Evolutionary conservation across 2,888 invertebrate species (phyloP), one percentile per base, ranked within the genome.

Genomic region (Loripinus fragilis): DNA sequence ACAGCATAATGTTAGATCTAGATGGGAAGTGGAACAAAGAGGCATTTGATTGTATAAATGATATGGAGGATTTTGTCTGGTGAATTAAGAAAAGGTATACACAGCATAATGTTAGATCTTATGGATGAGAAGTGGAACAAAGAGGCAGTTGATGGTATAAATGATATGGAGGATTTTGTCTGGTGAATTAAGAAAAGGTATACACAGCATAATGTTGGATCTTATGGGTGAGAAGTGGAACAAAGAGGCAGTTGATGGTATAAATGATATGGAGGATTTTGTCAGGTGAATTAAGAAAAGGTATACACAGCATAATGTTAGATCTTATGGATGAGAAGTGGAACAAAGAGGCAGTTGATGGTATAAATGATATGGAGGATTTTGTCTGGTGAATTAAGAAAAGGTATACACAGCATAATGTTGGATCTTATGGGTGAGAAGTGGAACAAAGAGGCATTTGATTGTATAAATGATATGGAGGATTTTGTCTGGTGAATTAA

Each of bases 211-310:
- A n/a, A n/a, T n/a, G n/a, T n/a, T n/a, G n/a, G n/a, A n/a, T n/a
- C n/a, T n/a, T n/a, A n/a, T n/a, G n/a, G n/a, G 17, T 42, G 42
- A 42, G 17, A 50, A 50, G n/a, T 50, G 50, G 50, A 50, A 50
- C 23, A 50, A 50, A 50, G 50, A 50, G n/a, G 50, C 50, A 20
- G 50, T 50, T 12, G 50, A 50, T 50, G 50, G 17, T 50, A 50
- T 50, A n/a, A 50, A 50, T 50, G 50, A 50, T 7, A 50, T 50
- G 50, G 50, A 50, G n/a, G 50, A n/a, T n/a, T n/a, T n/a, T 41
- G 12, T 55, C 55, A 55, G 28, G 55, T 55, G 15, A 41, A 15
- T 12, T 12, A 50, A n/a, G n/a, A n/a, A 50, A n/a, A n/a, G 50
- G 12, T n/a, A 8, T 50, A 50, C 50, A 50, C n/a, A 50, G 50